Evolutionary conservation across 2,113 vertebrate genomes (phyloP).

Genomic region (Megaceryle maxima): DNA sequence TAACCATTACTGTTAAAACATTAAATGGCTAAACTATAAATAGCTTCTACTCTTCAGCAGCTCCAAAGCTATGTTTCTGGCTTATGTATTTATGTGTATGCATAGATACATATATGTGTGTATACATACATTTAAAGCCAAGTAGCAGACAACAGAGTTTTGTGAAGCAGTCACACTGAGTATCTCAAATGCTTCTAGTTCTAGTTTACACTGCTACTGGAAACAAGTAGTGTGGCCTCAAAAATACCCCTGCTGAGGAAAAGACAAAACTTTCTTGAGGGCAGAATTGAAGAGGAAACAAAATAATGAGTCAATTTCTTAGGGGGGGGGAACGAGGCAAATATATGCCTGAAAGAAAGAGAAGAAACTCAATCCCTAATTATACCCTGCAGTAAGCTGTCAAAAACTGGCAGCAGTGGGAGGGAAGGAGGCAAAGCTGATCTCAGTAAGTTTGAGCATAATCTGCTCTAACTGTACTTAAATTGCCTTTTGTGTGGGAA

Average conservation of each 20-base stretch:
- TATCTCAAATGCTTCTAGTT: neutral
- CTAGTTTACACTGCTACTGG: neutral
- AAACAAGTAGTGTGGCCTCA: neutral
- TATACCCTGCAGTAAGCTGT: slow-evolving; percentile 64
- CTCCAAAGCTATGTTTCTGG: neutral
- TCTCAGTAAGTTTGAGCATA: slow-evolving; percentile 10
- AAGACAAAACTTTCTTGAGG: slow-evolving; percentile 22
- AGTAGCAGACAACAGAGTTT: neutral
- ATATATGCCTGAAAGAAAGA: slow-evolving; percentile 33
- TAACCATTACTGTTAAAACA: slow-evolving; percentile 28
- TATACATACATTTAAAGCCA: neutral
- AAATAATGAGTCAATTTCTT: neutral
- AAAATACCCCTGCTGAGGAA: neutral
- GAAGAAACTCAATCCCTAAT: slow-evolving; percentile 55
- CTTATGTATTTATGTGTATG: neutral
- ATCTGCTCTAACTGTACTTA: slow-evolving; percentile 29
- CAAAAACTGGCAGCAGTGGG: slow-evolving; percentile 58
- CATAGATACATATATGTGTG: neutral
- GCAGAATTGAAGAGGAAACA: neutral
- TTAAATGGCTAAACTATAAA: slow-evolving; percentile 32
- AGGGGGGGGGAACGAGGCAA: neutral
- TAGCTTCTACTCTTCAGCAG: neutral
- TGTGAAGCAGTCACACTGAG: neutral
- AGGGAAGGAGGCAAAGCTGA: slow-evolving; percentile 54
- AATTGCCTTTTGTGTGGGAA: slow-evolving; percentile 52